Percentiles rank a stretch among this genome's conserved stretches.
Evolutionary conservation across 2,797 vertebrate genomes (phyloP).

Genomic region (Dryobates pubescens): DNA sequence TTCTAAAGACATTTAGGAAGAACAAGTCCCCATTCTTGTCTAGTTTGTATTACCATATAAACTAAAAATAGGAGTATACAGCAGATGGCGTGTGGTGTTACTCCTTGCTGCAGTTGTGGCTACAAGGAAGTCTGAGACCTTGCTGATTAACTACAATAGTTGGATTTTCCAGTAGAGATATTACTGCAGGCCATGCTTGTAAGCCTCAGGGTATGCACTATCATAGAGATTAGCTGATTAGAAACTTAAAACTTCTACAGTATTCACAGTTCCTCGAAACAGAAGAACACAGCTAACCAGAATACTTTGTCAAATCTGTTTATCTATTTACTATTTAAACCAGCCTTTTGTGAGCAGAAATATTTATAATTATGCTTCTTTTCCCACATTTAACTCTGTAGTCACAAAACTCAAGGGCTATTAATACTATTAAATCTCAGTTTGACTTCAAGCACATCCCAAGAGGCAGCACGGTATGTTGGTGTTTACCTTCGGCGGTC

Average conservation of each 20-base stretch:
- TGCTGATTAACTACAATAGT: not conserved
- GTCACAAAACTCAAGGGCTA: not conserved
- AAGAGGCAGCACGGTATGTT: not conserved
- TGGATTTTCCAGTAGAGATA: not conserved
- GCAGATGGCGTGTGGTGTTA: slow-evolving; percentile 25
- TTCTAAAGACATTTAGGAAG: not conserved
- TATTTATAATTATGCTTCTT: not conserved
- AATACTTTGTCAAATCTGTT: not conserved
- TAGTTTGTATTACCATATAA: not conserved
- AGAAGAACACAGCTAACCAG: not conserved
- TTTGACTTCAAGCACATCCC: not conserved
- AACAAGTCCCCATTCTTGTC: not conserved
- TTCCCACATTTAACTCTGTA: not conserved
- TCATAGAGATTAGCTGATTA: not conserved
- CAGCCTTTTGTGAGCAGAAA: not conserved
- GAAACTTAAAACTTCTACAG: not conserved
- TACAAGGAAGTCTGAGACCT: not conserved
- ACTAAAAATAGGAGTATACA: not conserved
- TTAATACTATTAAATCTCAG: not conserved
- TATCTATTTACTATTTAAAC: not conserved
- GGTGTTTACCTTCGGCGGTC: not conserved
- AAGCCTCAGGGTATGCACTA: not conserved
- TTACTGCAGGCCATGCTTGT: not conserved
- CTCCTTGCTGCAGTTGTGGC: not conserved
- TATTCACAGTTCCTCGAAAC: not conserved